Base-by-base conservation (phyloP, 2,888 invertebrate genomes). In the Gibbula magus region DNA sequence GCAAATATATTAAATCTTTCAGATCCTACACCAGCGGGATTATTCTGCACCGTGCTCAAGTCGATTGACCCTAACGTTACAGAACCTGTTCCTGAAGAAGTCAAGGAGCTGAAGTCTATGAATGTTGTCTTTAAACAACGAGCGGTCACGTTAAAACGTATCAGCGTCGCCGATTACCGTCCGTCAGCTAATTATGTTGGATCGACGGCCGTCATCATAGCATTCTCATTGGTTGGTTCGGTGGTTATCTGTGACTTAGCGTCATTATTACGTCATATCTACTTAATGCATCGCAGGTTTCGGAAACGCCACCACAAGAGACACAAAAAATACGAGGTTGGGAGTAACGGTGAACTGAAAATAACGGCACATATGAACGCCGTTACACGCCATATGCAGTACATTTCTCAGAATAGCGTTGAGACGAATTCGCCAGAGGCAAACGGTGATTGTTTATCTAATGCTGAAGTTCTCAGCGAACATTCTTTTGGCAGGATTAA, bases 141-240 rank as follows among this genome's bases (percentile, higher is more conserved):
- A n/a, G 32, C 61, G 18, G 25, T 39, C 3, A 77, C 45, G 39
- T 32, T 77, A 20, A 77, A 77, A 45, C 61, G 66, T 20, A 77
- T 25, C 61, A 77, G 77, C 51, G 77, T 77, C 51, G 25, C 77
- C 18, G 77, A 77, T 32, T 29, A 35, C 7, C 29, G 77, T 66
- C 56, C 77, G 0, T 77, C 77, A 7, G 61, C 77, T n/a, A 77
- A 35, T 2, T 77, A 77, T n/a, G 66, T 77, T 18, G 77, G 77
- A 16, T 66, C 66, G 4, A 61, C 77, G 1, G 77, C 77, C 51
- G 77, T 77, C 29, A 77, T 77, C 51, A 45, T 77, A 4, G 61
- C 77, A 18, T 77, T 77, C 32, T 77, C 77, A 22, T 5, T 77
- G 20, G 39, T 77, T 16, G 77, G 77, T 13, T 35, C 66, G 7